These are phyloP conservation scores for Smithornis capensis DNA, from an alignment of 2,113 vertebrate genomes.

Conservation along the genomic window DNA sequence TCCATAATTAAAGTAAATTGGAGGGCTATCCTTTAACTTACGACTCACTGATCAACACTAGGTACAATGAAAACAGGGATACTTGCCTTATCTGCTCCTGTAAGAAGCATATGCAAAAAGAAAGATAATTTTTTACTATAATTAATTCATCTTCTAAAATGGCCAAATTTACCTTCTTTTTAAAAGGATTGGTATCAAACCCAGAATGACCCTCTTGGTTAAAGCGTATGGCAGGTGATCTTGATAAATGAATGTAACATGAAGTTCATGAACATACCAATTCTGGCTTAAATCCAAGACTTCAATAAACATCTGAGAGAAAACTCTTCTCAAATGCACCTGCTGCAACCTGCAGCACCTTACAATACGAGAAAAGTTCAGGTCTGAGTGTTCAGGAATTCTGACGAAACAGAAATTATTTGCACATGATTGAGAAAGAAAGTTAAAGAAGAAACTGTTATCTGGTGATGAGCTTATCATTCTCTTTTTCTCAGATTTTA, in stretches of 20 bases:
- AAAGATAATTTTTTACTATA: neutral
- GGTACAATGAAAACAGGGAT: neutral
- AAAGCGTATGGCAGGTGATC: neutral
- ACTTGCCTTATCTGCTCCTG: neutral
- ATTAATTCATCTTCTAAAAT: neutral
- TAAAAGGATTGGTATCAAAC: neutral
- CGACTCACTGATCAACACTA: neutral
- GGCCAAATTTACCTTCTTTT: neutral
- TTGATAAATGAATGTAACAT: neutral
- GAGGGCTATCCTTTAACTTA: neutral
- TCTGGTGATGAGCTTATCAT: neutral
- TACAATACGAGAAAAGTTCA: neutral
- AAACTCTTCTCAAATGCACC: neutral
- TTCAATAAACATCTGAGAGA: neutral
- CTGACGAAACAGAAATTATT: neutral
- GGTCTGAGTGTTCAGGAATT: conserved; percentile 43
- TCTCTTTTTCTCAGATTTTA: neutral
- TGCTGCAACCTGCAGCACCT: neutral
- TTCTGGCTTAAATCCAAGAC: neutral
- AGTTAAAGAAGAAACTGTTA: neutral
- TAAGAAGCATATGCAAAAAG: neutral
- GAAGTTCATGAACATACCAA: neutral
- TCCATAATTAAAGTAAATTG: neutral
- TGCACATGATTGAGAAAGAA: conserved; percentile 18
- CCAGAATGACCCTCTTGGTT: neutral